These are phyloP conservation scores for Syritta pipiens DNA, from an alignment of 2,888 invertebrate species.

Conservation along the genomic window DNA sequence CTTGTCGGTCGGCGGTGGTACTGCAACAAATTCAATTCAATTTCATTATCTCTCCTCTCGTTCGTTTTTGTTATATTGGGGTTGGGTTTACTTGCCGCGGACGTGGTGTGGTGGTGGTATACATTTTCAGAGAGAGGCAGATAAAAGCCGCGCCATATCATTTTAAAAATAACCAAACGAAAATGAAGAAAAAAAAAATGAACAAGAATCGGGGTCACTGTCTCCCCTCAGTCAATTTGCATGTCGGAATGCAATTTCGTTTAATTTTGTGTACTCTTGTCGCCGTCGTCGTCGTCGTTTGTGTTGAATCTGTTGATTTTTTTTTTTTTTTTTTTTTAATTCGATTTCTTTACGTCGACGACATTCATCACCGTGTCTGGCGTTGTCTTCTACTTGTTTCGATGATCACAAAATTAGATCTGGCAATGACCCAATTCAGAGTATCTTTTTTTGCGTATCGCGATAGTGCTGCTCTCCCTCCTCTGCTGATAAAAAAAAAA, in stretches of 20 bases:
- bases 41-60: constrained; percentile 55
- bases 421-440: constrained; percentile 67
- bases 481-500: too few species aligned
- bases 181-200: constrained; percentile 1
- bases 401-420: constrained; percentile 63
- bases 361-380: constrained; percentile 28
- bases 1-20: too few species aligned
- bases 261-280: constrained; percentile 53
- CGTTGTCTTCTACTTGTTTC: background rate
- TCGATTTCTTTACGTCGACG: constrained; percentile 52
- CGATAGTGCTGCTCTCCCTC: too few species aligned
- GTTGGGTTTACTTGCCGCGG: constrained; percentile 17
- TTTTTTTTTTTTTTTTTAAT: too few species aligned
- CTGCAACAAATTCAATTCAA: constrained; percentile 55
- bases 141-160: constrained; percentile 44
- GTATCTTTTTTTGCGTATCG: constrained; percentile 62
- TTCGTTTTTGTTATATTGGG: constrained; percentile 33
- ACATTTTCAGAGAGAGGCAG: constrained; percentile 43
- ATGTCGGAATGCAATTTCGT: constrained; percentile 65
- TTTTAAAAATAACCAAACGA: constrained; percentile 66
- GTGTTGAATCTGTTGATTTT: too few species aligned
- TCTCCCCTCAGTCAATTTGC: constrained; percentile 64
- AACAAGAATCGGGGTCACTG: constrained; percentile 62
- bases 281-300: too few species aligned
- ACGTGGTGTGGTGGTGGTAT: constrained; percentile 2